Evolutionary conservation across 2,888 invertebrate genomes (phyloP).

Genomic region (Frankliniella intonsa): DNA sequence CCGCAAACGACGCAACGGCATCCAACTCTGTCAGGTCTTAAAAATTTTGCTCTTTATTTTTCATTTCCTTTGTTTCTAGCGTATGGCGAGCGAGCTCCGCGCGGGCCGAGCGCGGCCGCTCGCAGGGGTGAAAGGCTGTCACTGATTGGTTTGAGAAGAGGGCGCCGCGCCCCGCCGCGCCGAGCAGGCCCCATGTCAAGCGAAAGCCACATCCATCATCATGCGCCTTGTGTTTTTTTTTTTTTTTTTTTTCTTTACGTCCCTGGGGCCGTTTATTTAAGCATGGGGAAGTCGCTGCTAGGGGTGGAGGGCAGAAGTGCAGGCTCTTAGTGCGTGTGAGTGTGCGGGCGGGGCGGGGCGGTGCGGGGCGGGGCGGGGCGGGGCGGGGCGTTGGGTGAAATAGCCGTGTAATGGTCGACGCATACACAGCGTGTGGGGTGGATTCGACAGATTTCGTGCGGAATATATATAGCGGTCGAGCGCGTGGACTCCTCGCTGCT

Average conservation of each 20-base stretch:
- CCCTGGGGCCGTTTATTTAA: neutral
- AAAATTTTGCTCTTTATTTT: neutral
- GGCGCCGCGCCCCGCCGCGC: neutral
- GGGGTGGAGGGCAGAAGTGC: neutral
- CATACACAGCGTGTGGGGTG: neutral
- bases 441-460: neutral
- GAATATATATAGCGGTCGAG: too few species aligned
- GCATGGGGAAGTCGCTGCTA: neutral
- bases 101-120: neutral
- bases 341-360: neutral
- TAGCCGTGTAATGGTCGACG: too few species aligned
- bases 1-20: too few species aligned
- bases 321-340: neutral
- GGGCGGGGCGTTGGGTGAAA: neutral
- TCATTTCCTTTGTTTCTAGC: too few species aligned
- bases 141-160: constrained; percentile 3
- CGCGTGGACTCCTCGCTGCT: too few species aligned
- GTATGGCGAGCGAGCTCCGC: neutral
- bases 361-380: too few species aligned
- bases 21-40: neutral
- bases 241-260: neutral
- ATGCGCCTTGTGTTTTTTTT: neutral
- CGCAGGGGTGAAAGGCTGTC: neutral
- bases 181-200: neutral
- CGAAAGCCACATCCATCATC: constrained; percentile 22